Base-by-base conservation (phyloP, 1,140 invertebrate genomes). In the Sweltsa coloradensis region DNA sequence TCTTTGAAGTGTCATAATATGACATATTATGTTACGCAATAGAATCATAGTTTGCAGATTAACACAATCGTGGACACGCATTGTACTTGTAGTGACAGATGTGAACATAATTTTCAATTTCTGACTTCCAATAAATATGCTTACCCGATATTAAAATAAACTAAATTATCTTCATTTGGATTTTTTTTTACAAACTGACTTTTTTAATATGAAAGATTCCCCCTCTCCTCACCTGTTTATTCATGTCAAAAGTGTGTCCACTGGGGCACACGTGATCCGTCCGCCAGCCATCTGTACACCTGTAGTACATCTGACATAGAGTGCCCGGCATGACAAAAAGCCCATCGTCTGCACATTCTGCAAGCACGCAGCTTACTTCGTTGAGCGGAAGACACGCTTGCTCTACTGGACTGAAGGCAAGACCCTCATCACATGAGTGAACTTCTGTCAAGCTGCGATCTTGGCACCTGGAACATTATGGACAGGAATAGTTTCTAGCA, bases 241-340 rank as follows among this genome's bases (percentile, higher is more conserved):
- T 47, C 22, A 48, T 54, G 50, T 61, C 54, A 50, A 60, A 63
- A 45, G 53, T 52, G 18, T 53, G 53, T 19, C 53, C 47, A 23
- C 19, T 19, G 5, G 53, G 46, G 46, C 60, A 61, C 27, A 47
- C 43, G 13, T 50, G 46, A 31, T 53, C 40, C 7, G 48, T 50
- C 2, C 45, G 44, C 21, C 47, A 16, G 43, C 52, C 55, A 14
- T 52, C 36, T 16, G 36, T 44, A 36, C 60, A 60, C 22, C 44
- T 41, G 37, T 60, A 59, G 52, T 59, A 61, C 2, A 49, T 44
- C 37, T 45, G 43, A 40, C 60, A 61, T 23, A 50, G 31, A 2
- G 49, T 52, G 19, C 52, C 57, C 19, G 57, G 52, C 22, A 48
- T 26, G 11, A 45, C 27, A n/a, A 26, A 45, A 21, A 34, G 22